phyloP scores from a whole-genome alignment of 2,113 vertebrate species.

The Phrynocephalus versicolor region DNA sequence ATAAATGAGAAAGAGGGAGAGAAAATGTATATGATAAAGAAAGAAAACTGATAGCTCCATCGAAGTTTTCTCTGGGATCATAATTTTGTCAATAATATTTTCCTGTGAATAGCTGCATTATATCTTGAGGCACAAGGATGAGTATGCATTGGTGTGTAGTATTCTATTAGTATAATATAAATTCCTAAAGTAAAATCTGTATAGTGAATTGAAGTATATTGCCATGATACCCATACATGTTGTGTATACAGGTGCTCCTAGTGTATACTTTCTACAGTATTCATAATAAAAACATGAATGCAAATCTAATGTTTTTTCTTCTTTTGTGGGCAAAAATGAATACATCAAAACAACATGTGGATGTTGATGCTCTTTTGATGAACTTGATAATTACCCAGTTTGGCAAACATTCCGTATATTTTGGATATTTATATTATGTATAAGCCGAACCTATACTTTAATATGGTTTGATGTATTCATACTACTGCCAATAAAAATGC shows the following conservation, averaged over 20 bases:
- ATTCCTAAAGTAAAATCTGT: constrained; percentile 19
- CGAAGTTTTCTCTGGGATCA: constrained; percentile 6
- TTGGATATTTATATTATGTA: constrained; percentile 44
- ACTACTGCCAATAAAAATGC: constrained; percentile 4
- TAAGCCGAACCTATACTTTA: constrained; percentile 30
- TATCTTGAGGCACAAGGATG: neutral
- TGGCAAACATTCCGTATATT: constrained; percentile 17
- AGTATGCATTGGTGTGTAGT: too few relatives aligned
- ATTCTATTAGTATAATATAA: too few relatives aligned
- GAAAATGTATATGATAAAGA: neutral
- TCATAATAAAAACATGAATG: constrained; percentile 54
- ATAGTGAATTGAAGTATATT: neutral
- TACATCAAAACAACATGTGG: constrained; percentile 45
- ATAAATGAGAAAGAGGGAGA: neutral
- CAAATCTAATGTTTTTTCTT: constrained; percentile 23
- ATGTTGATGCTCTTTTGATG: constrained; percentile 26
- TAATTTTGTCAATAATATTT: fast-evolving
- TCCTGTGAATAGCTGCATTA: neutral
- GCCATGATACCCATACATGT: neutral
- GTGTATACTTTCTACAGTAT: neutral
- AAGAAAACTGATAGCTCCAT: constrained; percentile 7
- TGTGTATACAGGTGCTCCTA: neutral
- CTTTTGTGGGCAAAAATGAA: constrained; percentile 39
- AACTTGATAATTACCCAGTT: constrained; percentile 21
- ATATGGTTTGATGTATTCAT: constrained; percentile 26